phyloP scores from a whole-genome alignment of 30 jellyfish, hydroid and myxozoan genomes.

The Aurelia sp. region DNA sequence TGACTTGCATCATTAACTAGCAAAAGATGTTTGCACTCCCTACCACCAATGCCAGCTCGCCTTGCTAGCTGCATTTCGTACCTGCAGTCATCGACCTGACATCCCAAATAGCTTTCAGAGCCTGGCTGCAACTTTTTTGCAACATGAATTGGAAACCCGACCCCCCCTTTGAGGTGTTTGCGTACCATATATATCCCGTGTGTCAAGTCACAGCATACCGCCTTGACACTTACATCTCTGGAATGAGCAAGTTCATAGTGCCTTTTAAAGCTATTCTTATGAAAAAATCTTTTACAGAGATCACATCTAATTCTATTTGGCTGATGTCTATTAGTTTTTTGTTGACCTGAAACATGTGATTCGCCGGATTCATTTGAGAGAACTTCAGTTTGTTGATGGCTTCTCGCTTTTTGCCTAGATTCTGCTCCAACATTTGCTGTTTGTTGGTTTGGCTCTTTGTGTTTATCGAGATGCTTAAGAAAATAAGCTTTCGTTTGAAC shows the following conservation, averaged over 20 bases:
- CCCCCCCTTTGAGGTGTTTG: constrained; percentile 21
- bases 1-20: constrained; percentile 20
- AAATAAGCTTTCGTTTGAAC: background rate
- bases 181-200: constrained; percentile 26
- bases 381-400: too few relatives aligned
- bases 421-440: background rate
- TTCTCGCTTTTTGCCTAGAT: background rate
- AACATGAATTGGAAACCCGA: constrained; percentile 58
- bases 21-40: constrained; percentile 41
- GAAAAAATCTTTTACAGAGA: background rate
- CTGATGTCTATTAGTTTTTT: background rate
- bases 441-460: background rate
- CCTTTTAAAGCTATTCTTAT: constrained; percentile 1
- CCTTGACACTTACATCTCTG: background rate
- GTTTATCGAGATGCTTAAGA: background rate
- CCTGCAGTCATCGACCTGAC: constrained; percentile 43
- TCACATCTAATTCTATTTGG: constrained; percentile 3
- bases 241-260: constrained; percentile 2
- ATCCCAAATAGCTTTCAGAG: background rate
- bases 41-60: constrained; percentile 30
- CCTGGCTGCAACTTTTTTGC: constrained; percentile 7
- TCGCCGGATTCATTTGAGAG: too few relatives aligned
- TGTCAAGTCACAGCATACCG: constrained; percentile 27
- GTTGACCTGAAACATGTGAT: too few relatives aligned
- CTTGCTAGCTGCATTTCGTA: constrained; percentile 29